phyloP scores from a whole-genome alignment of 1,140 invertebrate species.

The Bombyx mandarina region DNA sequence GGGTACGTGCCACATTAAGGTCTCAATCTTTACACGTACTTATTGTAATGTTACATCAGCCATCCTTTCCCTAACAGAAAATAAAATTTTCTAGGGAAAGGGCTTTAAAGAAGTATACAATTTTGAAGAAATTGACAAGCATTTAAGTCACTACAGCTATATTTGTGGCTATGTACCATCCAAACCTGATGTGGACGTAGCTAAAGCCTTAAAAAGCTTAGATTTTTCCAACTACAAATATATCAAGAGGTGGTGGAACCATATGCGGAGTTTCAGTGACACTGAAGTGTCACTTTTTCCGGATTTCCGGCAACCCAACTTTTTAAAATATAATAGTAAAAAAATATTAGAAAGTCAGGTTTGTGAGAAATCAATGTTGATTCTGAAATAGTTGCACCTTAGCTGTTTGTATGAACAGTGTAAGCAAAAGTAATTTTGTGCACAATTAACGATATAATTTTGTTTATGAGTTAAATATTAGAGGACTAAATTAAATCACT shows the following conservation, averaged over 20 bases:
- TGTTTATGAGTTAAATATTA: background rate
- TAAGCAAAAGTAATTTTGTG: background rate
- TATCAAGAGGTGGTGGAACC: constrained; percentile 73
- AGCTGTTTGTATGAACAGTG: constrained; percentile 59
- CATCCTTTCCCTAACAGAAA: background rate
- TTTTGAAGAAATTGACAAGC: constrained; percentile 42
- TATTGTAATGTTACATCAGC: constrained; percentile 28
- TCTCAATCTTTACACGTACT: constrained; percentile 4
- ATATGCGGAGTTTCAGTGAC: constrained; percentile 73
- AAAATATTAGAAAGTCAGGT: constrained; percentile 53
- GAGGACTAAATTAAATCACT: too few species aligned
- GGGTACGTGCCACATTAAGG: constrained; percentile 68
- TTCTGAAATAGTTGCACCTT: constrained; percentile 23
- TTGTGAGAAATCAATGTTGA: constrained; percentile 22
- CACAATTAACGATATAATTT: background rate
- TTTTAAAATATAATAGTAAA: constrained; percentile 29
- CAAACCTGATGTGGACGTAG: constrained; percentile 66
- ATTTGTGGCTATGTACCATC: constrained; percentile 70
- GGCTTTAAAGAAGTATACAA: constrained; percentile 23
- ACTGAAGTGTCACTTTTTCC: constrained; percentile 65
- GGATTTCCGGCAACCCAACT: constrained; percentile 25
- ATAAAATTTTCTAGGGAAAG: constrained; percentile 43
- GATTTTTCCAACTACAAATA: constrained; percentile 58
- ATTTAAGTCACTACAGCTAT: constrained; percentile 72
- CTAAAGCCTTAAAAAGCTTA: constrained; percentile 49